A percentile compares a stretch with the other conserved stretches of the same genome.
Conservation (phyloP, 2,888 invertebrate species). For the Lycophotia porphyrea region DNA sequence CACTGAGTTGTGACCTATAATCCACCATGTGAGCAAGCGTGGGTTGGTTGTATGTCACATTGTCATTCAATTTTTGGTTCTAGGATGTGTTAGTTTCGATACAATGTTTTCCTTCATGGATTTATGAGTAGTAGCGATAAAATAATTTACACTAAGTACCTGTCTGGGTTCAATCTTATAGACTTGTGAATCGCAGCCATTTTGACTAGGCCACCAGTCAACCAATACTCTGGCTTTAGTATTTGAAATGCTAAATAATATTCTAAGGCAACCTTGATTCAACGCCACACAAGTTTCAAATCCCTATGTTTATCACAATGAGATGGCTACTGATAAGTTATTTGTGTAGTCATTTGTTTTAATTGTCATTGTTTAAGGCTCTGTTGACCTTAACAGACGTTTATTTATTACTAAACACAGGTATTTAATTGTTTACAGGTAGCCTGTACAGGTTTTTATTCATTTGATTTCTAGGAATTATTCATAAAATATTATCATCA, state of each 20-base stretch:
- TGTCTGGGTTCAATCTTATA: not conserved
- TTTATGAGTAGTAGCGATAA: not conserved
- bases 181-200: not conserved
- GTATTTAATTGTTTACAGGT: slow-evolving; percentile 15
- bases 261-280: slow-evolving; percentile 8
- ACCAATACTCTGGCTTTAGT: not conserved
- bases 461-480: not conserved
- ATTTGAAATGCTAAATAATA: not conserved
- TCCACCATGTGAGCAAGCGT: not conserved
- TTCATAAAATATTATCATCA: not conserved
- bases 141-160: not conserved
- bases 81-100: not conserved
- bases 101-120: not conserved
- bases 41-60: not conserved
- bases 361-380: slow-evolving; percentile 34
- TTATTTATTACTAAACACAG: slow-evolving; percentile 3
- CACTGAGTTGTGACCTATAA: not conserved
- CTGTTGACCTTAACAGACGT: slow-evolving; percentile 27
- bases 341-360: slow-evolving; percentile 43
- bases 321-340: slow-evolving; percentile 45
- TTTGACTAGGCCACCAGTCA: not conserved
- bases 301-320: slow-evolving; percentile 6
- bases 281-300: not conserved
- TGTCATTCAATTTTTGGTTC: not conserved
- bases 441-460: not conserved